Percentiles rank a stretch among this genome's conserved stretches.
Evolutionary conservation across 2,797 vertebrate genomes (phyloP).

Genomic region (Hipposideros larvatus): DNA sequence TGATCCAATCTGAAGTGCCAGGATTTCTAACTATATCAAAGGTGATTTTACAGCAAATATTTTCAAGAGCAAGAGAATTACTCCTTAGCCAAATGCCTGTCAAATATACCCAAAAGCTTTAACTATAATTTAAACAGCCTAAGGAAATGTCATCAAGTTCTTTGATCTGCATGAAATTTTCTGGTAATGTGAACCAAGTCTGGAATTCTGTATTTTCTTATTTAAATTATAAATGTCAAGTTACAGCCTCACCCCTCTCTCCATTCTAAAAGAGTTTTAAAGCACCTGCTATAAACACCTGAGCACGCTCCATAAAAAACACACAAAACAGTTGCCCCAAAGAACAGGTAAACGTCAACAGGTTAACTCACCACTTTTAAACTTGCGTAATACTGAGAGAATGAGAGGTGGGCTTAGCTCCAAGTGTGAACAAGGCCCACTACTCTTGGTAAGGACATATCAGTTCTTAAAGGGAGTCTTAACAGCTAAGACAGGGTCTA

Average conservation of each 20-base stretch:
- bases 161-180: background rate
- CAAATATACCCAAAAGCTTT: background rate
- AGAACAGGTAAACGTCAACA: background rate
- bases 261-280: background rate
- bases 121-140: background rate
- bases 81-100: background rate
- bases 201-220: slow-evolving; percentile 35
- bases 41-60: background rate
- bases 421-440: background rate
- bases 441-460: slow-evolving; percentile 7
- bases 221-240: background rate
- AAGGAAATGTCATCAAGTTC: background rate
- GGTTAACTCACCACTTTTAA: background rate
- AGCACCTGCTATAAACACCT: background rate
- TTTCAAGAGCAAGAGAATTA: background rate
- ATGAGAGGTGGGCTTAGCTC: background rate
- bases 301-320: background rate
- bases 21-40: slow-evolving; percentile 42
- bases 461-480: slow-evolving; percentile 61
- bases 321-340: background rate
- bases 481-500: slow-evolving; percentile 82
- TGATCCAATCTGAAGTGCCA: background rate
- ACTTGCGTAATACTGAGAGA: background rate
- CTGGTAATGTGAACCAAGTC: slow-evolving; percentile 1
- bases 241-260: background rate